Base-by-base conservation (phyloP, 2,888 invertebrate genomes). In the Monochamus alternatus region DNA sequence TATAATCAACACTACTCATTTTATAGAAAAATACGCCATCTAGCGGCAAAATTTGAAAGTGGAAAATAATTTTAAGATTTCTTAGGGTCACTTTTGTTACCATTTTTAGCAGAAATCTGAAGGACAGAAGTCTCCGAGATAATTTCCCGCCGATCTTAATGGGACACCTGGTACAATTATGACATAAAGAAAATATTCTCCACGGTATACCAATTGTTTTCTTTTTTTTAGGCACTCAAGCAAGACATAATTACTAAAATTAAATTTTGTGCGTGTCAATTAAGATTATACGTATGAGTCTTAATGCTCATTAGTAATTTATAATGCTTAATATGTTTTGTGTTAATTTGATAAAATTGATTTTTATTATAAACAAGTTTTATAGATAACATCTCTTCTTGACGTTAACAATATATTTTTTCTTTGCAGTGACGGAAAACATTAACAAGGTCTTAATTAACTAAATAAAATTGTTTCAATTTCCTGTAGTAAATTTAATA, bases 331-430 rank as follows among this genome's bases (percentile, higher is more conserved):
- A 22, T 51, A 51, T 22, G 31, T 14, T 10, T 65, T 7, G 47
- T 65, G 47, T 65, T 30, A 51, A 51, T 65, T 51, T 51, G 44
- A 65, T 44, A 65, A 65, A 65, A 65, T 65, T 65, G 47, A 51
- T 65, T 65, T 65, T 65, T 8, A 64, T 65, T 22, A 65, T 51
- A 65, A 51, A 65, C 47, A 10, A 22, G 43, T 63, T 9, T 63
- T 5, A 12, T 4, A 65, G 64, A 65, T 65, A 44, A 44, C 47
- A 65, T 65, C 64, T 44, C 22, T 8, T 30, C 51, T 22, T 22
- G 64, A 14, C 63, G 3, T 62, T 62, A 32, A 62, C n/a, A 32
- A n/a, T 63, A 64, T 51, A 22, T 30, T 44, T 30, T 65, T 65
- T 65, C 43, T 65, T 10, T 65, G 30, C 47, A 47, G 64, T 47